Percentiles rank a stretch among this genome's conserved stretches.
Conservation (phyloP, 2,888 invertebrate species). For the Phragmatobia fuliginosa region DNA sequence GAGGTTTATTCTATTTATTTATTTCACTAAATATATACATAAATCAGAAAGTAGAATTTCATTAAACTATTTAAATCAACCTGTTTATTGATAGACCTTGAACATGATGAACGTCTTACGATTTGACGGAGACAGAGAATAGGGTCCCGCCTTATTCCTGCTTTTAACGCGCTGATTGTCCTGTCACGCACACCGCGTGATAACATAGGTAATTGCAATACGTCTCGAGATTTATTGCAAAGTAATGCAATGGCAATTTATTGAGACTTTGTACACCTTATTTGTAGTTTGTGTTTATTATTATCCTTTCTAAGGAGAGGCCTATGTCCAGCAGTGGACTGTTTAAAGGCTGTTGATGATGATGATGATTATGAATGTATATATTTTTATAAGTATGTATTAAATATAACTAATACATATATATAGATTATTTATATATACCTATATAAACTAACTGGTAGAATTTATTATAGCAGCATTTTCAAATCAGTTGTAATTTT, state of each 20-base stretch:
- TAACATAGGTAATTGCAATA: slow-evolving; percentile 32
- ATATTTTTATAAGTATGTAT: too few relatives aligned
- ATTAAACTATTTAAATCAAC: slow-evolving; percentile 3
- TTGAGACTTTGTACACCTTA: neutral
- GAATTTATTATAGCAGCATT: neutral
- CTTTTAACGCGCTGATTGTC: slow-evolving; percentile 21
- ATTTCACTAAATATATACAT: neutral
- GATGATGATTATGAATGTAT: too few relatives aligned
- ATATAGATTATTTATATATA: too few relatives aligned
- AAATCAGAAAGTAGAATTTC: neutral
- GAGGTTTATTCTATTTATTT: too few relatives aligned
- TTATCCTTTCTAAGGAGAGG: too few relatives aligned
- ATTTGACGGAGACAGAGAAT: slow-evolving; percentile 12
- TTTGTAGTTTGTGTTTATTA: neutral
- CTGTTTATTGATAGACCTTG: slow-evolving; percentile 5
- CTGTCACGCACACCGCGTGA: slow-evolving; percentile 25
- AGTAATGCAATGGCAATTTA: neutral
- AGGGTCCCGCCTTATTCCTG: slow-evolving; percentile 16
- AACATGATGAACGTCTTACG: slow-evolving; percentile 2
- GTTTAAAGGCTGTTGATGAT: too few relatives aligned
- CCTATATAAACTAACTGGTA: neutral
- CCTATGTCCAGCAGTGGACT: too few relatives aligned
- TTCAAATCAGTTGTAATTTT: neutral
- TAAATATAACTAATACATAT: too few relatives aligned
- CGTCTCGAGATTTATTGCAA: slow-evolving; percentile 13